phyloP scores from a whole-genome alignment of 2,888 invertebrate genomes.

The Neoitamus cyanurus region DNA sequence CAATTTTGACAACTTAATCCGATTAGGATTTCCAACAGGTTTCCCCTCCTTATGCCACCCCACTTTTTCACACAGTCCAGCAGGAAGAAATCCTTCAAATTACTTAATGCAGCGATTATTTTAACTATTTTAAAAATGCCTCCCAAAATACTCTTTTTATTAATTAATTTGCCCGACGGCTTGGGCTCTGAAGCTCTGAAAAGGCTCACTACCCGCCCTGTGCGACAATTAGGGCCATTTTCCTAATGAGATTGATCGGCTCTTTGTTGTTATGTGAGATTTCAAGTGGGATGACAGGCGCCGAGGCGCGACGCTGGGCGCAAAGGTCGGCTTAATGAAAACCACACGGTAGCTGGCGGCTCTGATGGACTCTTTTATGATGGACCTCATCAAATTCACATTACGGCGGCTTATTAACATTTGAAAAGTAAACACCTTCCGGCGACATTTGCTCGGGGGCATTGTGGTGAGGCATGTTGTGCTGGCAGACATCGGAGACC shows the following conservation, averaged over 20 bases:
- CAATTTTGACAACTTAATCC: constrained; percentile 7
- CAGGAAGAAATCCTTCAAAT: not conserved
- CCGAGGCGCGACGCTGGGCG: not conserved
- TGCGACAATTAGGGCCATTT: not conserved
- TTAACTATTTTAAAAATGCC: not conserved
- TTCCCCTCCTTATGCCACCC: not conserved
- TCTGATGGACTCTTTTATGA: constrained; percentile 3
- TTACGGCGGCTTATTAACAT: constrained; percentile 14
- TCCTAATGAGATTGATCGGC: not conserved
- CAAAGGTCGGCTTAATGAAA: not conserved
- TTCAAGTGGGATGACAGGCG: not conserved
- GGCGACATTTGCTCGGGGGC: not conserved
- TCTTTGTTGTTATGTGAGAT: not conserved
- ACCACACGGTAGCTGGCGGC: not conserved
- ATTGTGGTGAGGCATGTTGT: not conserved
- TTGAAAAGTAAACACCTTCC: constrained; percentile 9
- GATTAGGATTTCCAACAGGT: constrained; percentile 8
- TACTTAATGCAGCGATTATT: not conserved
- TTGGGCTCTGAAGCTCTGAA: not conserved
- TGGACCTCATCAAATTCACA: constrained; percentile 2
- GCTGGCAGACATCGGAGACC: not conserved
- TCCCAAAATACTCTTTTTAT: not conserved
- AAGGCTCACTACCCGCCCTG: not conserved
- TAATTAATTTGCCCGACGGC: not conserved
- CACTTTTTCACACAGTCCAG: not conserved